phyloP scores from a whole-genome alignment of 1,140 invertebrate species.

The Periplaneta americana region DNA sequence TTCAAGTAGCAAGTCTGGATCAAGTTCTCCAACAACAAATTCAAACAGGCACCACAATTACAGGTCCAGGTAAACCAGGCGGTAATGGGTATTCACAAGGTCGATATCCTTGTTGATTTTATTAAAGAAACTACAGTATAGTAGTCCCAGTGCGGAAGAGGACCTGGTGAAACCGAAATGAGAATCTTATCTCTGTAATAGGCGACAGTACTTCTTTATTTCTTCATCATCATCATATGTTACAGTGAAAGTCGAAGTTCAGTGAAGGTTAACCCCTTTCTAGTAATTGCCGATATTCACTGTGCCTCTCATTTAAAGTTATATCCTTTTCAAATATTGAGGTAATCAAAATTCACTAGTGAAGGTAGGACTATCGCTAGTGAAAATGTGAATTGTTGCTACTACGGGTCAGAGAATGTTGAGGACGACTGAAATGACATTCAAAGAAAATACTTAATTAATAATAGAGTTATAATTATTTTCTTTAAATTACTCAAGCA shows the following conservation, averaged over 20 bases:
- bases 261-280: neutral
- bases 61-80: neutral
- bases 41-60: neutral
- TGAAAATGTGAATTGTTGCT: too few species aligned
- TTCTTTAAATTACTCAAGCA: too few species aligned
- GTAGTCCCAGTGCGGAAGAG: neutral
- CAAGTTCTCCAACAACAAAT: neutral
- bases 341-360: too few species aligned
- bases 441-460: too few species aligned
- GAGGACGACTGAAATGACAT: too few species aligned
- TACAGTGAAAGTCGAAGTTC: neutral
- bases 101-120: neutral
- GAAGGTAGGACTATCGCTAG: too few species aligned
- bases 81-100: neutral
- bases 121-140: neutral
- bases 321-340: too few species aligned
- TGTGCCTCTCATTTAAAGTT: neutral
- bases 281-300: too few species aligned
- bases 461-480: too few species aligned
- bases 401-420: too few species aligned
- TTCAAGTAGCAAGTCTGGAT: neutral
- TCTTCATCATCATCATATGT: neutral
- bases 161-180: neutral
- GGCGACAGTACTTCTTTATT: too few species aligned
- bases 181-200: neutral